These are phyloP conservation scores for Caenorhabditis elegans DNA, from an alignment of 1,140 invertebrate species.

Conservation along the genomic window WBcel235 BX284605.5:9353501-9354000, in stretches of 20 bases:
- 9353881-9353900: constrained; percentile 8
- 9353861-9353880: not conserved
- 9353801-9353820: not conserved
- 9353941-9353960: not conserved
- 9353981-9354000: not conserved
- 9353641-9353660: not conserved
- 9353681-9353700: not conserved
- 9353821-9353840: not conserved
- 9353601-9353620: not conserved
- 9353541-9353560: constrained; percentile 6
- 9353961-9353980: not conserved
- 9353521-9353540: not conserved
- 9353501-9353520: constrained; percentile 5
- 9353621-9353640: not conserved
- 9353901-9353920: constrained; percentile 6
- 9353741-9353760: not conserved
- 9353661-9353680: not conserved
- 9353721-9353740: not conserved
- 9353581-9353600: not conserved
- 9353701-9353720: not conserved
- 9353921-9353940: constrained; percentile 11
- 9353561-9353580: not conserved
- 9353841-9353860: not conserved
- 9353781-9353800: not conserved
- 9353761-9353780: not conserved